phyloP scores from a whole-genome alignment of 2,113 vertebrate species.

The Platichthys stellatus region DNA sequence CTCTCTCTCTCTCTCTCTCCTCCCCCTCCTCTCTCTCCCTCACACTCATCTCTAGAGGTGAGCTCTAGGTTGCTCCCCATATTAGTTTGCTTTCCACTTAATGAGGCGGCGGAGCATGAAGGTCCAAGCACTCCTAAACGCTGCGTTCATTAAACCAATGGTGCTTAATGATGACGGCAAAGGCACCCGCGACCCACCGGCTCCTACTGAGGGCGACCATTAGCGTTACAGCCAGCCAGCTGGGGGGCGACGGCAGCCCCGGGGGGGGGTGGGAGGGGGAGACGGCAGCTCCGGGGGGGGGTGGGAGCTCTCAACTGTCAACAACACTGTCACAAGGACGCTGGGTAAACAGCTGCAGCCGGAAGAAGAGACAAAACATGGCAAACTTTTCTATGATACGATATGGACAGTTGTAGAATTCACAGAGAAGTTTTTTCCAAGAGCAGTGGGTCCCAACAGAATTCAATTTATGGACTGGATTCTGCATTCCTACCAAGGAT shows the following conservation, averaged over 20 bases:
- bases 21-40: background rate
- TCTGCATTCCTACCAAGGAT: no score
- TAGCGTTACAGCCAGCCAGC: constrained; percentile 73
- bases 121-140: constrained; percentile 84
- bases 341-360: constrained; percentile 54
- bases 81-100: constrained; percentile 84
- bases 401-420: no score
- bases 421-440: no score
- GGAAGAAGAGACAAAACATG: background rate
- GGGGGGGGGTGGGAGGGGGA: constrained; percentile 55
- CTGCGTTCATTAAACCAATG: constrained; percentile 83
- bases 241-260: constrained; percentile 60
- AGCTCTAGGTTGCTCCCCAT: constrained; percentile 82
- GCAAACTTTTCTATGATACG: background rate
- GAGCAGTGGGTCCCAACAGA: no score
- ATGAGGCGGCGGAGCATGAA: constrained; percentile 83
- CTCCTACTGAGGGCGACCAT: constrained; percentile 76
- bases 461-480: no score
- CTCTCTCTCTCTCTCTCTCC: background rate
- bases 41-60: constrained; percentile 78
- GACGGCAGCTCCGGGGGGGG: constrained; percentile 31
- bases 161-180: constrained; percentile 83
- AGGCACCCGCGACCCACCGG: constrained; percentile 75
- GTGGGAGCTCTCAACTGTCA: constrained; percentile 64
- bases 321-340: constrained; percentile 75